A percentile compares a stretch with the other conserved stretches of the same genome.
These are phyloP conservation scores for Calliphora vomitoria DNA, from an alignment of 2,888 invertebrate species.

Conservation along the genomic window DNA sequence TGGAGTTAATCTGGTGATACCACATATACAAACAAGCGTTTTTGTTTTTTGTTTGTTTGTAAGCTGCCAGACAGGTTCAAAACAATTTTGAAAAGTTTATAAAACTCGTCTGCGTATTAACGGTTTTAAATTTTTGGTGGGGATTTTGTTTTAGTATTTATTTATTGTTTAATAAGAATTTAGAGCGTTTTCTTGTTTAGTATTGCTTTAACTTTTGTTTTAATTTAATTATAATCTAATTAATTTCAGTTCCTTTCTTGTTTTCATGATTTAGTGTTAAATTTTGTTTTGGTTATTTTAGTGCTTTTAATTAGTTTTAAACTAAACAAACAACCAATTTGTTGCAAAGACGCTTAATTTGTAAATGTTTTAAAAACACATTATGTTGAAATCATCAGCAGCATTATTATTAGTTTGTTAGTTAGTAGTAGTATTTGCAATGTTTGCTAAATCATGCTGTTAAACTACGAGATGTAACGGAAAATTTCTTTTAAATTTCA, in stretches of 20 bases:
- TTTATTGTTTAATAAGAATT: not conserved
- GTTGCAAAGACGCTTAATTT: slow-evolving; percentile 7
- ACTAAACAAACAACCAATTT: not conserved
- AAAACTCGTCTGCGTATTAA: not conserved
- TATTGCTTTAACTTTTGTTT: too few relatives aligned
- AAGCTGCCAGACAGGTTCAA: slow-evolving; percentile 27
- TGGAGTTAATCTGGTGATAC: not conserved
- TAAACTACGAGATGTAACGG: not conserved
- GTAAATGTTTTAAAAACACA: not conserved
- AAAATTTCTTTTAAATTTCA: not conserved
- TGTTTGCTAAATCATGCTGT: not conserved
- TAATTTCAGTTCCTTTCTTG: not conserved
- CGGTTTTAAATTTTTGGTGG: not conserved
- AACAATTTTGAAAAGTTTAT: not conserved
- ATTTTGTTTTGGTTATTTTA: not conserved
- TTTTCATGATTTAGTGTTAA: not conserved
- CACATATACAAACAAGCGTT: not conserved
- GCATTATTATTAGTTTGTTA: slow-evolving; percentile 4
- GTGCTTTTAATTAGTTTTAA: slow-evolving; percentile 33
- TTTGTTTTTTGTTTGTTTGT: not conserved
- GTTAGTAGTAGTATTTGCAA: not conserved
- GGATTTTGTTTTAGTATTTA: not conserved
- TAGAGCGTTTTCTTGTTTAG: not conserved
- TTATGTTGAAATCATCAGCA: not conserved
- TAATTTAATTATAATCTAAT: slow-evolving; percentile 4